phyloP scores from a whole-genome alignment of 2,113 vertebrate genomes.

The Isichthys henryi region DNA sequence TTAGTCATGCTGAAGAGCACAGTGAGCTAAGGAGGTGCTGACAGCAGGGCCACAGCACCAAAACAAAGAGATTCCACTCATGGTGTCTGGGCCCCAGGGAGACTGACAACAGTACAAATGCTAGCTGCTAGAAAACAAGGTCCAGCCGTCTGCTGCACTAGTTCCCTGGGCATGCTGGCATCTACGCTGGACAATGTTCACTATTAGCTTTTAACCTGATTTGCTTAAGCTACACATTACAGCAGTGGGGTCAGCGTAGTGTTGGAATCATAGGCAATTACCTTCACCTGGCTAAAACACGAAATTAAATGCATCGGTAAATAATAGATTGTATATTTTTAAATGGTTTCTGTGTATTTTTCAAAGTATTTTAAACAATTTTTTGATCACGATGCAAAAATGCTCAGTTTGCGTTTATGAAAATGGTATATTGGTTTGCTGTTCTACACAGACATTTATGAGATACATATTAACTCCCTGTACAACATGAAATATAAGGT shows the following conservation, averaged over 20 bases:
- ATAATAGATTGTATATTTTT: neutral
- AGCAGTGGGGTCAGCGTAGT: neutral
- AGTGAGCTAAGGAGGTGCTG: neutral
- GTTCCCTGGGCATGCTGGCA: neutral
- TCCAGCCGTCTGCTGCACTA: neutral
- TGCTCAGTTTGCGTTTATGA: neutral
- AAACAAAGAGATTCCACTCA: neutral
- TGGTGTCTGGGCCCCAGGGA: neutral
- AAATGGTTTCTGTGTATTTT: no score
- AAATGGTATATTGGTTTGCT: neutral
- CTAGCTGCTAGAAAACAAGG: neutral
- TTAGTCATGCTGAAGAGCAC: neutral
- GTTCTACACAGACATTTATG: neutral
- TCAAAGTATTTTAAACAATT: neutral
- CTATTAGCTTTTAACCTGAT: neutral
- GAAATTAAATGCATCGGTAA: neutral
- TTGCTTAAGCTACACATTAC: neutral
- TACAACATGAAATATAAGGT: neutral
- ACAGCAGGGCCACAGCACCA: neutral
- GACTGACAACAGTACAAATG: neutral
- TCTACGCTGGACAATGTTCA: neutral
- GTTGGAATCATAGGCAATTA: neutral
- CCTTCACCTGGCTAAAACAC: neutral
- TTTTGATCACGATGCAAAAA: neutral
- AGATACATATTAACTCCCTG: neutral